phyloP scores from a whole-genome alignment of 2,888 invertebrate genomes.

The Hypsopygia costalis region DNA sequence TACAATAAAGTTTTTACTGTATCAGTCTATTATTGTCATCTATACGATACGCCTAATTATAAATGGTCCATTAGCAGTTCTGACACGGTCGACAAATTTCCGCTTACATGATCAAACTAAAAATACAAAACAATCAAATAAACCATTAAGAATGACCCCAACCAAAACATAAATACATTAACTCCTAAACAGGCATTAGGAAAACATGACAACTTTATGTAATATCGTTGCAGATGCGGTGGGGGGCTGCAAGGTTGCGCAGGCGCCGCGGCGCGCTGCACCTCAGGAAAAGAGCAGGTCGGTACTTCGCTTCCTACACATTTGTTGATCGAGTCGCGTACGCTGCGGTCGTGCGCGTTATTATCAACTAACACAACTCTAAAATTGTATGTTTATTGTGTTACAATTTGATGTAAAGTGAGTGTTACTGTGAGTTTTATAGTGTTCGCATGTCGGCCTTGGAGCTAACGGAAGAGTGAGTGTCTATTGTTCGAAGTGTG shows the following conservation, averaged over 20 bases:
- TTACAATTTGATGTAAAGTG: no score
- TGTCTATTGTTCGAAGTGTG: not conserved
- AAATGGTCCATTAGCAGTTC: no score
- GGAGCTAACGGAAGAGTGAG: slow-evolving; percentile 24
- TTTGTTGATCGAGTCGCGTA: slow-evolving; percentile 45
- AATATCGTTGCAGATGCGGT: slow-evolving; percentile 54
- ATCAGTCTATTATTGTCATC: no score
- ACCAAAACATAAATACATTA: no score
- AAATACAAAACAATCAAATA: no score
- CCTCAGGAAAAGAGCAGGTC: slow-evolving; percentile 72
- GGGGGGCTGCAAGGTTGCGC: slow-evolving; percentile 65
- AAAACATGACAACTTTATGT: slow-evolving; percentile 56
- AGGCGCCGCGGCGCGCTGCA: slow-evolving; percentile 41
- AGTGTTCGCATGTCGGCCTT: slow-evolving; percentile 23
- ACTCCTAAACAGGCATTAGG: slow-evolving; percentile 1
- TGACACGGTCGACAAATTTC: no score
- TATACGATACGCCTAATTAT: no score
- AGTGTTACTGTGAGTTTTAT: slow-evolving; percentile 12
- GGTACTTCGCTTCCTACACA: slow-evolving; percentile 56
- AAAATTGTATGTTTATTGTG: no score
- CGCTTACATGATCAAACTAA: no score
- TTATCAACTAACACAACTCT: not conserved
- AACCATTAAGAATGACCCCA: no score
- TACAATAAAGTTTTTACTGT: no score
- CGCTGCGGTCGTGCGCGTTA: slow-evolving; percentile 38